A percentile compares a stretch with the other conserved stretches of the same genome.
Conservation (phyloP, 2,797 vertebrate species). For the Delichon dasypus region DNA sequence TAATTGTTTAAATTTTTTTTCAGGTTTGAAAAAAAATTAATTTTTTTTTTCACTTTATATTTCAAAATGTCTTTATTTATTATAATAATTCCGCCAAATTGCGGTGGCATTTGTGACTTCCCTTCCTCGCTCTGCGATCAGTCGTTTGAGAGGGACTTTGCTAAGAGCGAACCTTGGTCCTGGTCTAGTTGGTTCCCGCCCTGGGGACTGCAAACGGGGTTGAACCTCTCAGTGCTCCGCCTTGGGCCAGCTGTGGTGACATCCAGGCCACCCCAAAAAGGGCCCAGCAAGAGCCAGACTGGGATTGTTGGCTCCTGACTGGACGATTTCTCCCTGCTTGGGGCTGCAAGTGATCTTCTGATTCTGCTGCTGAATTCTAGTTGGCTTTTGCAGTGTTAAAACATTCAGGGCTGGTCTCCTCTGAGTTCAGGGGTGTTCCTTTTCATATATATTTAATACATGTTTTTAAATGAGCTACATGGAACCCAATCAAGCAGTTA, state of each 20-base stretch:
- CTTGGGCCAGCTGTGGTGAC: neutral
- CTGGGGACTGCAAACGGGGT: neutral
- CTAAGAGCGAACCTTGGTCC: neutral
- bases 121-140: neutral
- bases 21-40: neutral
- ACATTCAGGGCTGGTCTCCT: neutral
- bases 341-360: neutral
- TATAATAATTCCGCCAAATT: neutral
- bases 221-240: neutral
- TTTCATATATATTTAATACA: neutral
- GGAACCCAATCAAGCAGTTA: neutral
- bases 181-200: neutral
- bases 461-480: neutral
- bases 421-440: rapidly evolving
- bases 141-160: neutral
- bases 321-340: neutral
- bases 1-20: neutral
- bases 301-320: neutral
- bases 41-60: neutral
- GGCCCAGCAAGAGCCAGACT: neutral
- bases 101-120: neutral
- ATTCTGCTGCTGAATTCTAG: neutral
- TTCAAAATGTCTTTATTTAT: neutral
- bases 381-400: neutral
- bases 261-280: neutral